Evolutionary conservation across 2,888 invertebrate genomes (phyloP).

Genomic region (Platycheirus albimanus): DNA sequence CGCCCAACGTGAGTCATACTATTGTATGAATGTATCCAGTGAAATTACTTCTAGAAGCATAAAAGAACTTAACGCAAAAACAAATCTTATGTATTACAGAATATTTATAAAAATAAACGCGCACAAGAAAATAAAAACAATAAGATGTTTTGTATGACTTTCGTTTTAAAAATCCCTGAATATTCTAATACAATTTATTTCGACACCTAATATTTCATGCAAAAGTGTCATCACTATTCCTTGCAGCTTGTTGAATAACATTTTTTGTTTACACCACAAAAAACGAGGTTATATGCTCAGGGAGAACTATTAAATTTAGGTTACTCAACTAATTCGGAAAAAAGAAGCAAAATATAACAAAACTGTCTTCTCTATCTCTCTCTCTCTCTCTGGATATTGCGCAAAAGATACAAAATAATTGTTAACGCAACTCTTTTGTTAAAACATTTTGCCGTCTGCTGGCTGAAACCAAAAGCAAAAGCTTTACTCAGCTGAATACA

Average conservation of each 20-base stretch:
- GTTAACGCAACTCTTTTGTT: conserved; percentile 25
- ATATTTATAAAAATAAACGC: too few relatives aligned
- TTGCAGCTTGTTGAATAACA: conserved; percentile 73
- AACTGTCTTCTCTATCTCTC: conserved; percentile 16
- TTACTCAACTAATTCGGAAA: conserved; percentile 64
- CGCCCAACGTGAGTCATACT: too few relatives aligned
- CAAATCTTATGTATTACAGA: too few relatives aligned
- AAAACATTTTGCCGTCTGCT: background rate
- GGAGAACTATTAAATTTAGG: conserved; percentile 72
- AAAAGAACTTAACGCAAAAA: too few relatives aligned
- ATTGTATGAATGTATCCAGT: too few relatives aligned
- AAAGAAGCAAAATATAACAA: conserved; percentile 21
- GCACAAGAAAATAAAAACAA: too few relatives aligned
- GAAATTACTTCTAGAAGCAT: too few relatives aligned
- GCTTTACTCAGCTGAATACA: conserved; percentile 9
- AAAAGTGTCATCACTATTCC: conserved; percentile 63
- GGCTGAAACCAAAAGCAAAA: conserved; percentile 8
- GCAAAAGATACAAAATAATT: conserved; percentile 46
- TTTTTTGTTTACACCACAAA: conserved; percentile 69
- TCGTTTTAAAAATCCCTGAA: too few relatives aligned
- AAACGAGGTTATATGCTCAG: conserved; percentile 73
- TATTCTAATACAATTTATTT: too few relatives aligned
- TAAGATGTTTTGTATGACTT: too few relatives aligned
- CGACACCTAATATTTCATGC: background rate
- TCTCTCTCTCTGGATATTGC: conserved; percentile 48